Percentiles rank a stretch among this genome's conserved stretches.
Conservation (phyloP, 2,888 invertebrate genomes). For the Aelia acuminata region DNA sequence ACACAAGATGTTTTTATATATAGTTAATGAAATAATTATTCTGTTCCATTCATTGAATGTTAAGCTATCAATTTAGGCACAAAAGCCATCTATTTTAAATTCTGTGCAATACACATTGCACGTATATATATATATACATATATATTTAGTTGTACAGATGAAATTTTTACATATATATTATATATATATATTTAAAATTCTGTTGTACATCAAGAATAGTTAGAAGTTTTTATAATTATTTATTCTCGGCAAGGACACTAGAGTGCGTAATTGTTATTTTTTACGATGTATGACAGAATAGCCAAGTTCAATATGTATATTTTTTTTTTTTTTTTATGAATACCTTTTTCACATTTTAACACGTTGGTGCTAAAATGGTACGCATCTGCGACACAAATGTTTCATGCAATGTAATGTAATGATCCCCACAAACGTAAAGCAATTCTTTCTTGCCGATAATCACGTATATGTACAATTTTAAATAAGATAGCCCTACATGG, state of each 20-base stretch:
- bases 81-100: slow-evolving; percentile 56
- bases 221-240: slow-evolving; percentile 60
- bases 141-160: slow-evolving; percentile 59
- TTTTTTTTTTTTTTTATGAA: slow-evolving; percentile 60
- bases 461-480: slow-evolving; percentile 44
- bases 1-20: slow-evolving; percentile 54
- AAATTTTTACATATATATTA: slow-evolving; percentile 60
- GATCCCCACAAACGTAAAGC: slow-evolving; percentile 39
- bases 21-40: slow-evolving; percentile 52
- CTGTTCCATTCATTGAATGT: slow-evolving; percentile 58
- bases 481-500: slow-evolving; percentile 17
- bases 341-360: slow-evolving; percentile 60
- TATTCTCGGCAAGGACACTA: slow-evolving; percentile 58
- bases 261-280: slow-evolving; percentile 57
- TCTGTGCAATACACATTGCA: slow-evolving; percentile 59
- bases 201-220: slow-evolving; percentile 58
- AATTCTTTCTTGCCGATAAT: slow-evolving; percentile 56
- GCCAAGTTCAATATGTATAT: slow-evolving; percentile 57
- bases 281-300: slow-evolving; percentile 59
- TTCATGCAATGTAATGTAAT: slow-evolving; percentile 51
- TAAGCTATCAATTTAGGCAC: slow-evolving; percentile 56
- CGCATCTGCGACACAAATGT: slow-evolving; percentile 44
- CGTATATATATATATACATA: slow-evolving; percentile 58
- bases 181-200: slow-evolving; percentile 54
- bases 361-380: slow-evolving; percentile 59